Evolutionary conservation across 2,113 vertebrate genomes (phyloP), one percentile per base, ranked within the genome.

Genomic region (Centropus unirufus): DNA sequence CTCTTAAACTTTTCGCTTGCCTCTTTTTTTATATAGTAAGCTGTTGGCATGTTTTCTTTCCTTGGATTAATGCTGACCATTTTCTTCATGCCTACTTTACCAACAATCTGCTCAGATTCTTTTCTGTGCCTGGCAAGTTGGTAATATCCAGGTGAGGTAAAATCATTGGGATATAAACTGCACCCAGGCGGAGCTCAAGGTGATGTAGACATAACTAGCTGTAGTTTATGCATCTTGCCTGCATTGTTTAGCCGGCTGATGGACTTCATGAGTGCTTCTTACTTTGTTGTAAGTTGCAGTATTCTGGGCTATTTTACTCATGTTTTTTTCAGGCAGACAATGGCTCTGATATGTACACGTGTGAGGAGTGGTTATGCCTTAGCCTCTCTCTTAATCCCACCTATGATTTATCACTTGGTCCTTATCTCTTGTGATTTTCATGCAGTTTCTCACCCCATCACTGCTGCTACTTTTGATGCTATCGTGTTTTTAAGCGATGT

Each of bases 231-330:
- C 52, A 5, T 90, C 44, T 61, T 61, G 44, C 83, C 70, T 73
- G 58, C 73, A 22, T 64, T 0, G 0, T 52, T 87, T 78, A 72
- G 69, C 20, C 0, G 0, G 36, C 32, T 81, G 61, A 34, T 13
- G 64, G 11, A 69, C 18, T 58, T 70, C 6, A 14, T 54, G 4
- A 12, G 2, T 64, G 11, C 30, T 47, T 67, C 62, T 54, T 63
- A 11, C 23, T 27, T 72, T 54, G 34, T 82, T 67, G 23, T 36
- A 36, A 36, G 36, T 68, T 92, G 21, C 11, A 16, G 11, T 40
- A 9, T 36, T 29, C 40, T 2, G 8, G 22, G 29, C 40, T 66
- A 29, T 11, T 90, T 68, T 66, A 20, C 6, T 29, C 12, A 0
- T 15, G 2, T 17, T 47, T 72, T 72, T 42, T 29, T 5, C 0